These are phyloP conservation scores for Chydorus sphaericus DNA, from an alignment of 2,888 invertebrate genomes.

Conservation along the genomic window DNA sequence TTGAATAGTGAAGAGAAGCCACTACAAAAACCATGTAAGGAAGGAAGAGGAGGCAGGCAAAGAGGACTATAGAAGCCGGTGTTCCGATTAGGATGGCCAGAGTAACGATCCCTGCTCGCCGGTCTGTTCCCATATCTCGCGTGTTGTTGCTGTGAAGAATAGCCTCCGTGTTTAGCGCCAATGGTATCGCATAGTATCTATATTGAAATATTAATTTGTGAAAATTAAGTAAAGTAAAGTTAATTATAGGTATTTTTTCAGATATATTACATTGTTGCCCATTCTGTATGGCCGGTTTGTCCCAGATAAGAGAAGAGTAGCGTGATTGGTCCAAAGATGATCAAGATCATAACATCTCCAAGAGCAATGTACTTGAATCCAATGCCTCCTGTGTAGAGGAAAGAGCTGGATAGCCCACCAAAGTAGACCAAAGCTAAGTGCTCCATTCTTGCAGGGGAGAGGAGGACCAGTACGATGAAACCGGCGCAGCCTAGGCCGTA, in stretches of 20 bases:
- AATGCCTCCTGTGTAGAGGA: conserved; percentile 91
- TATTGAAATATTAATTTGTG: too few species aligned
- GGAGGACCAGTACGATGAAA: conserved; percentile 54
- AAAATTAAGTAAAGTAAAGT: too few species aligned
- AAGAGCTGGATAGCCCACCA: conserved; percentile 85
- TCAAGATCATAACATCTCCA: conserved; percentile 78
- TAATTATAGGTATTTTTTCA: too few species aligned
- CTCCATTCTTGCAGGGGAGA: conserved; percentile 86
- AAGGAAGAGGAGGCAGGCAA: conserved; percentile 73
- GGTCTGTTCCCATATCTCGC: conserved; percentile 74
- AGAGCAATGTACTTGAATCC: conserved; percentile 90
- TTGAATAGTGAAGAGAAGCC: conserved; percentile 63
- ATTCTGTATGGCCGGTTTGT: conserved; percentile 80
- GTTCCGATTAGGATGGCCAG: conserved; percentile 84
- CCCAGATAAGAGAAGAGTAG: conserved; percentile 86
- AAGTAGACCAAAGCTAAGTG: conserved; percentile 88
- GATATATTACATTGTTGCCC: conserved; percentile 63
- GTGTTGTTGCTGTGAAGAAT: conserved; percentile 92
- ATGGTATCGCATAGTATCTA: conserved; percentile 85
- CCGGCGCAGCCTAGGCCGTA: conserved; percentile 75
- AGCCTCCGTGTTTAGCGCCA: conserved; percentile 87
- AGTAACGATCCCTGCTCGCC: conserved; percentile 81
- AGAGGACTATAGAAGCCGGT: conserved; percentile 78
- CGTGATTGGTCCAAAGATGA: conserved; percentile 86
- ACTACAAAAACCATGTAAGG: conserved; percentile 84